Conservation (phyloP, 2,888 invertebrate genomes). For the Acanthopleura granulata region DNA sequence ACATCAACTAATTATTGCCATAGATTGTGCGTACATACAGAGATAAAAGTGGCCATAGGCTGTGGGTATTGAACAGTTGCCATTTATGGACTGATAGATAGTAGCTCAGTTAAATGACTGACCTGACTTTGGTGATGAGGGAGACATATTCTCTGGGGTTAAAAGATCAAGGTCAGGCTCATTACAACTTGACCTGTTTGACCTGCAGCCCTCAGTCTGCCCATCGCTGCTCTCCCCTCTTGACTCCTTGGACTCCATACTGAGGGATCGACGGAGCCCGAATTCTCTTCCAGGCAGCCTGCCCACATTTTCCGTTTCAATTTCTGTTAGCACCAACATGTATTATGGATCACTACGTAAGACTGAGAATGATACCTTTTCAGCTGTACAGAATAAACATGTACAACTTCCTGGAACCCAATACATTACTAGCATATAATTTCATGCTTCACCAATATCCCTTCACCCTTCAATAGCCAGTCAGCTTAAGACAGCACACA, state of each 20-base stretch:
- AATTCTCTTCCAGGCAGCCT: neutral
- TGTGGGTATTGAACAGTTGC: too few species aligned
- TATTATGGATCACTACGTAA: too few species aligned
- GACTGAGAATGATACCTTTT: too few species aligned
- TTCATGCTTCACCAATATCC: too few species aligned
- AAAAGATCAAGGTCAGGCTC: neutral
- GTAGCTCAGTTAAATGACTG: neutral
- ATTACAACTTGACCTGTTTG: neutral
- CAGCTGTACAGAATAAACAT: too few species aligned
- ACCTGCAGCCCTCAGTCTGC: neutral
- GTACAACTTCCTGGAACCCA: too few species aligned
- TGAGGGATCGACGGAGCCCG: neutral
- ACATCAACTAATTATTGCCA: too few species aligned
- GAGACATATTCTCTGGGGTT: neutral
- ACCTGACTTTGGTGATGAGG: constrained; percentile 3
- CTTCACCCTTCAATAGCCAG: too few species aligned
- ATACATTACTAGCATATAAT: too few species aligned
- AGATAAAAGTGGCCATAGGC: too few species aligned
- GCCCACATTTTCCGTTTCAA: neutral
- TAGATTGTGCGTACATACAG: too few species aligned
- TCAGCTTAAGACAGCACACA: too few species aligned
- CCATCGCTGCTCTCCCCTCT: neutral
- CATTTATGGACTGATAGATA: neutral
- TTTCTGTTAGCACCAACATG: neutral
- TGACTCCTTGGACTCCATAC: constrained; percentile 1